A percentile compares a stretch with the other conserved stretches of the same genome.
phyloP scores from a whole-genome alignment of 30 jellyfish, hydroid and myxozoan species.

The Hydractinia symbiolongicarpus region DNA sequence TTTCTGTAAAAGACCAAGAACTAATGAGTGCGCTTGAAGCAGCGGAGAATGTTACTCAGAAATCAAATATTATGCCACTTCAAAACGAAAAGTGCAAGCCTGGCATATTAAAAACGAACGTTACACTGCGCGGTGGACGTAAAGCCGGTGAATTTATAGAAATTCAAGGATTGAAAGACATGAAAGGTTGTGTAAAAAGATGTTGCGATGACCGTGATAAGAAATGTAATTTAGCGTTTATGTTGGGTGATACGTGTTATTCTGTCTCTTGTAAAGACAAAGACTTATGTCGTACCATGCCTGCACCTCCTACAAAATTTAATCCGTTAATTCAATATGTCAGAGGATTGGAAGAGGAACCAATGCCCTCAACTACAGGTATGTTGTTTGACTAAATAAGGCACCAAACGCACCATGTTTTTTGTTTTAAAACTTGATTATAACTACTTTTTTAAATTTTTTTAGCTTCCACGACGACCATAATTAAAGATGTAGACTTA shows the following conservation, averaged over 20 bases:
- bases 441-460: not conserved
- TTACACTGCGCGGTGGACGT: conserved; percentile 90
- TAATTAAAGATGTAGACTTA: not conserved
- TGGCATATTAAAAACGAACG: conserved; percentile 50
- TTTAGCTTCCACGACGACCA: conserved; percentile 15
- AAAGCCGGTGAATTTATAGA: conserved; percentile 91
- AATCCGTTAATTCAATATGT: conserved; percentile 84
- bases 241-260: conserved; percentile 85
- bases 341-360: conserved; percentile 34
- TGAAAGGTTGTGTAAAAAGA: conserved; percentile 62
- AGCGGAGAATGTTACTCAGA: conserved; percentile 13
- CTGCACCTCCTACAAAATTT: conserved; percentile 91
- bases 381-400: not conserved
- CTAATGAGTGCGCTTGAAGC: conserved; percentile 18
- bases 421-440: too few species aligned
- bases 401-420: too few species aligned
- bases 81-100: conserved; percentile 45
- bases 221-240: conserved; percentile 87
- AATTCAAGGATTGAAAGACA: conserved; percentile 45
- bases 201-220: conserved; percentile 76
- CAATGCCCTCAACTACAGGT: conserved; percentile 21
- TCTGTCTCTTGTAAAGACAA: conserved; percentile 67
- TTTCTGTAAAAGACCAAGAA: not conserved
- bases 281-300: conserved; percentile 70
- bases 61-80: conserved; percentile 5